Evolutionary conservation across 1,140 invertebrate species (phyloP).

Genomic region (Oedothorax gibbosus): DNA sequence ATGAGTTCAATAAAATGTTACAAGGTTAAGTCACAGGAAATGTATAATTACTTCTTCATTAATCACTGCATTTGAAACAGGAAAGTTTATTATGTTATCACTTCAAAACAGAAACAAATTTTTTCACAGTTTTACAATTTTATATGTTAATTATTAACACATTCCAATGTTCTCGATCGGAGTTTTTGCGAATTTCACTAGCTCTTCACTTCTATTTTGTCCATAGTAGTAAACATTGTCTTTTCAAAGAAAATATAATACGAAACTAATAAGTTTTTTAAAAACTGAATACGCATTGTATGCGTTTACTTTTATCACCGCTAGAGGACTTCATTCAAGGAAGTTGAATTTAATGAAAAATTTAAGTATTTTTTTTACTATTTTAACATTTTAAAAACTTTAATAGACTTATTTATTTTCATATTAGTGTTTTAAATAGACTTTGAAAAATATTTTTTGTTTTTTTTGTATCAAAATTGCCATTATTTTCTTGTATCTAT

Average conservation of each 20-base stretch:
- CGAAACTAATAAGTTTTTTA: background rate
- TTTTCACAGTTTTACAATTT: background rate
- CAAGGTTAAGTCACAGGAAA: constrained; percentile 27
- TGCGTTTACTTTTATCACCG: no score
- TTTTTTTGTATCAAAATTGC: no score
- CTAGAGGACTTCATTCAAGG: no score
- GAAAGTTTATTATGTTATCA: background rate
- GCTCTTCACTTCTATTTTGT: constrained; percentile 15
- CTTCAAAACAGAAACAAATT: background rate
- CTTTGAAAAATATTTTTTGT: background rate
- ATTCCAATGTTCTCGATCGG: background rate
- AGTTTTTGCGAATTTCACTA: background rate
- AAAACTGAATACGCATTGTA: no score
- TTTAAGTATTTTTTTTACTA: background rate
- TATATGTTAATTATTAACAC: background rate
- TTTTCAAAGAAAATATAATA: constrained; percentile 24
- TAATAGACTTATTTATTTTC: background rate
- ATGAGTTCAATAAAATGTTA: background rate
- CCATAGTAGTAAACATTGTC: constrained; percentile 30
- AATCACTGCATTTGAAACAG: background rate
- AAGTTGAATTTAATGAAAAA: background rate
- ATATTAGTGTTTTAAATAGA: background rate
- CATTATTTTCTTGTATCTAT: no score
- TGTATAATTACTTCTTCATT: constrained; percentile 15
- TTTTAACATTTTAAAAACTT: background rate